Evolutionary conservation across 2,797 vertebrate species (phyloP).

Genomic region (Gymnodraco acuticeps): DNA sequence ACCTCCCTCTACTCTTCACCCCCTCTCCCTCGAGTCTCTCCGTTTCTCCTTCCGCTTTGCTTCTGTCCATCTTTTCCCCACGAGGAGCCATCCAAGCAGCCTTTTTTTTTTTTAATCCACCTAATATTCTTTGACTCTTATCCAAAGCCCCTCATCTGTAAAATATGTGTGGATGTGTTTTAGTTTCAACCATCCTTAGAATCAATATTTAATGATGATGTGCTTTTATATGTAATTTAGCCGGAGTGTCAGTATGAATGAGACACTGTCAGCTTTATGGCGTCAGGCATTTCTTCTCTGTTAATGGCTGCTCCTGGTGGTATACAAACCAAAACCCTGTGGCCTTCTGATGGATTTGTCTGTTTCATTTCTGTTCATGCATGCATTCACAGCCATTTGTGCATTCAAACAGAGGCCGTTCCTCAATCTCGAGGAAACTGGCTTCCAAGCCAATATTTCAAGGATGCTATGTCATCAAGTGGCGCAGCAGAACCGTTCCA

Average conservation of each 20-base stretch:
- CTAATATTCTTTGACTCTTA: constrained; percentile 34
- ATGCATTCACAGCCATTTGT: constrained; percentile 40
- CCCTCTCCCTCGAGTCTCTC: constrained; percentile 28
- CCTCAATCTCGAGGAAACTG: too few relatives aligned
- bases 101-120: not conserved
- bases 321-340: constrained; percentile 71
- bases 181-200: constrained; percentile 69
- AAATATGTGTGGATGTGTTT: constrained; percentile 54
- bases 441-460: too few relatives aligned
- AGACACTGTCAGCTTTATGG: constrained; percentile 81
- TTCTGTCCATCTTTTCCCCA: constrained; percentile 46
- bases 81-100: not conserved
- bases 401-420: constrained; percentile 34
- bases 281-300: constrained; percentile 79
- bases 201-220: constrained; percentile 87
- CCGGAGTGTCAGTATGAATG: constrained; percentile 81
- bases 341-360: constrained; percentile 78
- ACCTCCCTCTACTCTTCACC: constrained; percentile 48
- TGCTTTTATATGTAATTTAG: constrained; percentile 84
- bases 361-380: constrained; percentile 66
- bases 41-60: constrained; percentile 20
- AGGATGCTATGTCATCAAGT: too few relatives aligned
- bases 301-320: constrained; percentile 77
- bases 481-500: too few relatives aligned
- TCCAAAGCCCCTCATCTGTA: constrained; percentile 45